Evolutionary conservation across 2,888 invertebrate genomes (phyloP).

Genomic region (Agrochola litura): DNA sequence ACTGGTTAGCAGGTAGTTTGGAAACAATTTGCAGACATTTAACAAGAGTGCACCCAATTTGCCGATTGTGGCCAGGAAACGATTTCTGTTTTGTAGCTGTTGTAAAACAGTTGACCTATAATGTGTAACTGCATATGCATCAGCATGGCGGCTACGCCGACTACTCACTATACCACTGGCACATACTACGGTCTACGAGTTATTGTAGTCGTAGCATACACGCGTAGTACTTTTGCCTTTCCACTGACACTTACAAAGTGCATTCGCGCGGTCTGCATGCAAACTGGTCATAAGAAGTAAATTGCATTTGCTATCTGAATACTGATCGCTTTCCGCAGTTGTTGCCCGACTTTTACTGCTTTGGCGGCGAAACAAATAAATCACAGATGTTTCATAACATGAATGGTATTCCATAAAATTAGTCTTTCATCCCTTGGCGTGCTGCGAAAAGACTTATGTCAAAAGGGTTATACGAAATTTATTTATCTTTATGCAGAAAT

Average conservation of each 20-base stretch:
- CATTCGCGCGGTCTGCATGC: slow-evolving; percentile 59
- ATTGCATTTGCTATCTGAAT: slow-evolving; percentile 58
- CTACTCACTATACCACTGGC: slow-evolving; percentile 17
- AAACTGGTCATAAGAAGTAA: slow-evolving; percentile 49
- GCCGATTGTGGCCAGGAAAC: slow-evolving; percentile 5
- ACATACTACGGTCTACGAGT: background rate
- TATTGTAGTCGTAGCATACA: slow-evolving; percentile 20
- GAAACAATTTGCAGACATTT: slow-evolving; percentile 38
- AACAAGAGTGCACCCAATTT: slow-evolving; percentile 38
- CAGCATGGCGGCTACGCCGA: background rate
- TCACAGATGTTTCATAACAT: slow-evolving; percentile 31
- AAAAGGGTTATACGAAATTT: slow-evolving; percentile 22
- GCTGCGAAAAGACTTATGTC: slow-evolving; percentile 11
- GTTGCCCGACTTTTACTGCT: slow-evolving; percentile 43
- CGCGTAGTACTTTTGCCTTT: slow-evolving; percentile 42
- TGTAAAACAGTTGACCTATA: slow-evolving; percentile 18
- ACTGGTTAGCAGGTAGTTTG: slow-evolving; percentile 53
- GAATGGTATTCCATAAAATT: slow-evolving; percentile 5
- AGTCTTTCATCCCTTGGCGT: slow-evolving; percentile 21
- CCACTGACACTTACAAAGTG: slow-evolving; percentile 37
- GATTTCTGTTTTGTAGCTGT: slow-evolving; percentile 21
- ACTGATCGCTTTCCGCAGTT: slow-evolving; percentile 44
- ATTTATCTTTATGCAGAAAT: slow-evolving; percentile 22
- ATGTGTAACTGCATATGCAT: slow-evolving; percentile 4
- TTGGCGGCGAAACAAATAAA: slow-evolving; percentile 39